A percentile compares a stretch with the other conserved stretches of the same genome.
These are phyloP conservation scores for Anarsia innoxiella DNA, from an alignment of 2,888 invertebrate genomes.

Conservation along the genomic window DNA sequence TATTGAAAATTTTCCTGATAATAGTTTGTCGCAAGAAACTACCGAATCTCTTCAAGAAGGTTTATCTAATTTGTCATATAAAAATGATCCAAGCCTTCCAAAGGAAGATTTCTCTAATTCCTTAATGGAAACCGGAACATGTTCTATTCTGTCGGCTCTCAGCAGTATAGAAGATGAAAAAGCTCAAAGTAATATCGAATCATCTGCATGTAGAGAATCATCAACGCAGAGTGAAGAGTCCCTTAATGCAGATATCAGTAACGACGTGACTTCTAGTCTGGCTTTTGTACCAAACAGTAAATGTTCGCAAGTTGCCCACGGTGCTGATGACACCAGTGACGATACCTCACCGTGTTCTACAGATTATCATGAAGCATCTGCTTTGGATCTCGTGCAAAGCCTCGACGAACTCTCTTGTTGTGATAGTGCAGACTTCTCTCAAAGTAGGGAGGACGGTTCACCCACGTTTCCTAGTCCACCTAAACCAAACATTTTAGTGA, in stretches of 20 bases:
- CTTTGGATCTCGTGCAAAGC: conserved; percentile 57
- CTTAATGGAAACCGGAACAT: conserved; percentile 8
- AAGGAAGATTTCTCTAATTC: conserved; percentile 11
- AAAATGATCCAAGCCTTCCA: conserved; percentile 3
- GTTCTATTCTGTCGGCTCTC: conserved; percentile 21
- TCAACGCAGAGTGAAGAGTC: conserved; percentile 59
- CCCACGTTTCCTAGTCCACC: conserved; percentile 33
- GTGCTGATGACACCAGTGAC: conserved; percentile 58
- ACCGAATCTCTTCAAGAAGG: conserved; percentile 7
- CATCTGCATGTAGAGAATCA: conserved; percentile 41
- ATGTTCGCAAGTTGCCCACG: conserved; percentile 49
- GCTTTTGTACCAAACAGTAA: conserved; percentile 66
- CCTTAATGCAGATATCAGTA: conserved; percentile 59
- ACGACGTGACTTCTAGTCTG: conserved; percentile 65
- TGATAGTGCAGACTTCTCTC: conserved; percentile 64
- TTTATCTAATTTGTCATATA: conserved; percentile 1
- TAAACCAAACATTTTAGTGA: conserved; percentile 23
- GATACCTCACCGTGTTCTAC: conserved; percentile 67
- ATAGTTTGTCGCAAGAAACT: too few species aligned
- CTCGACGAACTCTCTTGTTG: conserved; percentile 58
- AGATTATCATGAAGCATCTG: conserved; percentile 68
- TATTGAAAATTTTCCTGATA: conserved; percentile 31
- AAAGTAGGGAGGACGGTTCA: conserved; percentile 60
- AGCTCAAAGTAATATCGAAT: conserved; percentile 32
- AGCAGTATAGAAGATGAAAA: conserved; percentile 44